These are phyloP conservation scores for Apoda limacodes DNA, from an alignment of 2,888 invertebrate species.

Conservation along the genomic window DNA sequence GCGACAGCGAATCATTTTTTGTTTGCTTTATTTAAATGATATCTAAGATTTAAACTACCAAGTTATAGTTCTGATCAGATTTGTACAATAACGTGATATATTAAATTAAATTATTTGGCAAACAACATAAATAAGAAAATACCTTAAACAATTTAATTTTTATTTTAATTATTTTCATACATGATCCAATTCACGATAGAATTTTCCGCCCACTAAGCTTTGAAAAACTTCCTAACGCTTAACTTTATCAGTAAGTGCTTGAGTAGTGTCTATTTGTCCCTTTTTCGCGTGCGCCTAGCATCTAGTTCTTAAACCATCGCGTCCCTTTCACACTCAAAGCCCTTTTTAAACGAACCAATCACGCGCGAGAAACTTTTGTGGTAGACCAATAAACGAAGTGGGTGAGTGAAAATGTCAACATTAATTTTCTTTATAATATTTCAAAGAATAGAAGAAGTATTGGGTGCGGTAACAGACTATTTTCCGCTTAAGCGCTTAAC, in stretches of 20 bases:
- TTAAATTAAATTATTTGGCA: not conserved
- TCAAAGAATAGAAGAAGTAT: no score
- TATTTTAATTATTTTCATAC: slow-evolving; percentile 2
- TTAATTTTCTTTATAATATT: slow-evolving; percentile 56
- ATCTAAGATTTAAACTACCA: not conserved
- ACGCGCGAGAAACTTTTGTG: slow-evolving; percentile 33
- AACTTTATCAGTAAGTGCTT: slow-evolving; percentile 55
- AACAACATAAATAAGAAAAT: not conserved
- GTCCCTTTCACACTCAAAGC: slow-evolving; percentile 48
- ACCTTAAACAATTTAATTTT: not conserved
- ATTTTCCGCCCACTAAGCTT: slow-evolving; percentile 30
- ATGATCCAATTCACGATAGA: slow-evolving; percentile 31
- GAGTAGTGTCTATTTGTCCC: slow-evolving; percentile 61
- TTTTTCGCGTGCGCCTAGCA: slow-evolving; percentile 29
- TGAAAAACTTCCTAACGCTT: slow-evolving; percentile 46
- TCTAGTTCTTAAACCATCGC: slow-evolving; percentile 27
- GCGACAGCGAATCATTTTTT: not conserved
- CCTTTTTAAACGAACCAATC: slow-evolving; percentile 59
- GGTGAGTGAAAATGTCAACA: slow-evolving; percentile 60
- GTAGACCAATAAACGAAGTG: slow-evolving; percentile 62
- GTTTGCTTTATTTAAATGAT: not conserved
- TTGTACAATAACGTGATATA: not conserved
- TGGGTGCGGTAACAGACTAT: no score
- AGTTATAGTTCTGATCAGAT: not conserved
- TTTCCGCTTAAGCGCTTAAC: no score